These are phyloP conservation scores for Melipona beecheii DNA, from an alignment of 2,888 invertebrate species.

Conservation along the genomic window DNA sequence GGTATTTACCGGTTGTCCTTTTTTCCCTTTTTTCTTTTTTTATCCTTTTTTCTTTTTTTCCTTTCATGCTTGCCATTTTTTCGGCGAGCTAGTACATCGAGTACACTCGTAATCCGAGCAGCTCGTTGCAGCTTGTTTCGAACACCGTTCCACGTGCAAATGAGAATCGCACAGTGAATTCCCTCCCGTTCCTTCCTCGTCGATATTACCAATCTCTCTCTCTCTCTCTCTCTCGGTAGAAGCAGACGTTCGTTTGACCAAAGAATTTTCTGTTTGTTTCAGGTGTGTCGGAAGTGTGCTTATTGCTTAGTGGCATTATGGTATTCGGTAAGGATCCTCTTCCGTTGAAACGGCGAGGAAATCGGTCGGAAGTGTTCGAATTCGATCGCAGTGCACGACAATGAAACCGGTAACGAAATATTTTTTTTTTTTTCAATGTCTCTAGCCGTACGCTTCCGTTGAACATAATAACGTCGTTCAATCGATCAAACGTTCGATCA, in stretches of 20 bases:
- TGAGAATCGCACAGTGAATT: conserved; percentile 1
- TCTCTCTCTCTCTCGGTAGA: neutral
- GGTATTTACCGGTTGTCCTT: conserved; percentile 14
- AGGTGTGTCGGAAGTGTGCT: conserved; percentile 58
- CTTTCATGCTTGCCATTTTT: conserved; percentile 26
- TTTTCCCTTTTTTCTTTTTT: neutral
- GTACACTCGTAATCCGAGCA: conserved; percentile 46
- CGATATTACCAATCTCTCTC: neutral
- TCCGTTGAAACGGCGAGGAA: neutral
- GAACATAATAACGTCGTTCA: neutral
- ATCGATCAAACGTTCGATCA: neutral
- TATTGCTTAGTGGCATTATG: conserved; percentile 51
- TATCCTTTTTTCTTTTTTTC: too few relatives aligned
- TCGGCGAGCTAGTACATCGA: conserved; percentile 26
- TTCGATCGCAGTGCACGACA: neutral
- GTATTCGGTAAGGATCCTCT: conserved; percentile 47
- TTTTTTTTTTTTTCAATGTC: neutral
- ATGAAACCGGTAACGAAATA: conserved; percentile 15
- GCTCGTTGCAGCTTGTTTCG: conserved; percentile 35
- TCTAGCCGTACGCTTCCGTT: neutral
- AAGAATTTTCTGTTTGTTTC: conserved; percentile 41
- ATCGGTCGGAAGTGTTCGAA: conserved; percentile 17
- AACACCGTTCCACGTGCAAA: conserved; percentile 35
- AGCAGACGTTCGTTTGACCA: conserved; percentile 8
- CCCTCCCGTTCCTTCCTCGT: neutral